Percentiles rank a stretch among this genome's conserved stretches.
Conservation (phyloP, 2,888 invertebrate genomes). For the Norana najaformis region DNA sequence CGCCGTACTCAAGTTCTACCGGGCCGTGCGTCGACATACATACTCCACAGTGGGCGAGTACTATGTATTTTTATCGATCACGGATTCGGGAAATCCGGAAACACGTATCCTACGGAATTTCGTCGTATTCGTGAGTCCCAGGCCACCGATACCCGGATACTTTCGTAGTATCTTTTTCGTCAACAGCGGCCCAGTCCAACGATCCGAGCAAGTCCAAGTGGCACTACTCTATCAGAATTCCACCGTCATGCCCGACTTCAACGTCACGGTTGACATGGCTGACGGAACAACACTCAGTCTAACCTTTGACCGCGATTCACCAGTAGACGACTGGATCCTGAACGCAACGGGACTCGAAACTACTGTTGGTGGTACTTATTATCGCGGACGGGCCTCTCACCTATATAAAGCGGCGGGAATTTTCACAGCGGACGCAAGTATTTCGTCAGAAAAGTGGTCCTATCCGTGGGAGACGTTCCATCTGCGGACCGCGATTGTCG, state of each 20-base stretch:
- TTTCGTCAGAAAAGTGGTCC: not conserved
- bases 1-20: not conserved
- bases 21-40: not conserved
- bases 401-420: constrained; percentile 4
- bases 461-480: constrained; percentile 13
- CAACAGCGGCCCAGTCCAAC: not conserved
- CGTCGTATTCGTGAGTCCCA: not conserved
- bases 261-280: not conserved
- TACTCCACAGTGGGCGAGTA: not conserved
- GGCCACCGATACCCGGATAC: not conserved
- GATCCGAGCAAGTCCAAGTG: not conserved
- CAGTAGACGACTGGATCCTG: not conserved
- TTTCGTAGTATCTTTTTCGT: constrained; percentile 13
- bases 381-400: not conserved
- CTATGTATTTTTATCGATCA: not conserved
- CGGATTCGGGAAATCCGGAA: not conserved
- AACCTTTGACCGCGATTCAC: not conserved
- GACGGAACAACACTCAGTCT: not conserved
- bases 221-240: not conserved
- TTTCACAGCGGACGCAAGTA: not conserved
- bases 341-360: not conserved
- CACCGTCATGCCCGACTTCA: not conserved
- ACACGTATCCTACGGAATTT: constrained; percentile 5
- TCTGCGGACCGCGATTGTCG: not conserved
- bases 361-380: not conserved